A percentile compares a stretch with the other conserved stretches of the same genome.
Conservation (phyloP, 2,113 vertebrate species). For the Sakesphorus luctuosus region DNA sequence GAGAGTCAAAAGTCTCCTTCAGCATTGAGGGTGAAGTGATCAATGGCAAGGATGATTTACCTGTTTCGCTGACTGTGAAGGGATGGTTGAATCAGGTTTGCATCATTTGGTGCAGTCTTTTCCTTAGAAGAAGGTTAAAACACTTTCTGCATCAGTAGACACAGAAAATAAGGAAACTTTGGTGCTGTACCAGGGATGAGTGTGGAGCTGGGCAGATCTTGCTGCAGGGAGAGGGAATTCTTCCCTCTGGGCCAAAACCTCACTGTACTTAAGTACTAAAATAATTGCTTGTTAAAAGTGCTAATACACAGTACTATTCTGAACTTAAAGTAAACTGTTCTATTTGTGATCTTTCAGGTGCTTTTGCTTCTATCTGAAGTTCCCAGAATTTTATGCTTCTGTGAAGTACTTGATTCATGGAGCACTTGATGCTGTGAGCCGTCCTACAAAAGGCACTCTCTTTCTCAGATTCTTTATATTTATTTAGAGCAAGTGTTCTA, state of each 20-base stretch:
- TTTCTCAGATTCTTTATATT: conserved; percentile 43
- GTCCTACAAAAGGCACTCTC: conserved; percentile 16
- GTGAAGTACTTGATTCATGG: background rate
- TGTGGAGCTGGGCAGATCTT: background rate
- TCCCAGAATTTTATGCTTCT: conserved; percentile 24
- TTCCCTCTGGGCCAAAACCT: background rate
- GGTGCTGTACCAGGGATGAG: background rate
- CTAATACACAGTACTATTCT: background rate
- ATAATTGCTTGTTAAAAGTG: background rate
- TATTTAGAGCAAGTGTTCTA: conserved; percentile 26
- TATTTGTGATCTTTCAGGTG: conserved; percentile 11
- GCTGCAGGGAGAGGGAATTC: background rate
- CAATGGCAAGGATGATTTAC: background rate
- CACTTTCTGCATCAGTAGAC: background rate
- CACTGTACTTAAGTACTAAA: background rate
- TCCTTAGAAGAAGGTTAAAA: background rate
- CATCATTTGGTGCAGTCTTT: background rate
- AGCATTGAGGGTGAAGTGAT: background rate
- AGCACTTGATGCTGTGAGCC: background rate
- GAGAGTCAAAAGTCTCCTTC: background rate
- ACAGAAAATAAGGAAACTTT: background rate
- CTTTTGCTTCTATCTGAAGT: background rate
- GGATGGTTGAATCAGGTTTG: background rate
- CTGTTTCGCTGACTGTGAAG: background rate
- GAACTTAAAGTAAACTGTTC: background rate